Conservation (phyloP, 2,113 vertebrate genomes). For the Catagonus wagneri region DNA sequence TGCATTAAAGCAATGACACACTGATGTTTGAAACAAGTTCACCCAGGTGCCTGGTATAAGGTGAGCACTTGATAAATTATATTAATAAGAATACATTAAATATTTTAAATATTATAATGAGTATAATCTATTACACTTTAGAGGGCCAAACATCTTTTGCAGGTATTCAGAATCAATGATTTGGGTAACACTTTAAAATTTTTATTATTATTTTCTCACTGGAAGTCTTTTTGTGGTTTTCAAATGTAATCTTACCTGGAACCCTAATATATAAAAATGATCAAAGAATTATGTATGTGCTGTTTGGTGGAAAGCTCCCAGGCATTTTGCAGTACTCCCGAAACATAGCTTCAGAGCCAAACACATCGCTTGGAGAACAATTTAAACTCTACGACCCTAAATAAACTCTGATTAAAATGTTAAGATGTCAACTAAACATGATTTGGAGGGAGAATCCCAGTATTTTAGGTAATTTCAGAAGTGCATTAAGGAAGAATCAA, state of each 20-base stretch:
- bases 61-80: neutral
- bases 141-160: neutral
- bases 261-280: neutral
- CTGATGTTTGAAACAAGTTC: neutral
- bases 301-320: neutral
- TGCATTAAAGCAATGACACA: neutral
- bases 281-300: neutral
- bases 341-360: neutral
- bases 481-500: neutral
- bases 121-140: neutral
- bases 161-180: neutral
- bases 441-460: neutral
- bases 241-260: constrained; percentile 15
- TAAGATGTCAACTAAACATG: constrained; percentile 16
- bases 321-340: neutral
- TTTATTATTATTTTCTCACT: neutral
- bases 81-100: neutral
- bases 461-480: constrained; percentile 33
- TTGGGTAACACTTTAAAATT: neutral
- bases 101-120: neutral
- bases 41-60: neutral
- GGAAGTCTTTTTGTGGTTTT: neutral
- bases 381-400: neutral
- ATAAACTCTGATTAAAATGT: constrained; percentile 48
- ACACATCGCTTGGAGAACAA: neutral